Percentiles rank a stretch among this genome's conserved stretches.
Evolutionary conservation across 2,888 invertebrate species (phyloP).

Genomic region (Halictus ligatus): DNA sequence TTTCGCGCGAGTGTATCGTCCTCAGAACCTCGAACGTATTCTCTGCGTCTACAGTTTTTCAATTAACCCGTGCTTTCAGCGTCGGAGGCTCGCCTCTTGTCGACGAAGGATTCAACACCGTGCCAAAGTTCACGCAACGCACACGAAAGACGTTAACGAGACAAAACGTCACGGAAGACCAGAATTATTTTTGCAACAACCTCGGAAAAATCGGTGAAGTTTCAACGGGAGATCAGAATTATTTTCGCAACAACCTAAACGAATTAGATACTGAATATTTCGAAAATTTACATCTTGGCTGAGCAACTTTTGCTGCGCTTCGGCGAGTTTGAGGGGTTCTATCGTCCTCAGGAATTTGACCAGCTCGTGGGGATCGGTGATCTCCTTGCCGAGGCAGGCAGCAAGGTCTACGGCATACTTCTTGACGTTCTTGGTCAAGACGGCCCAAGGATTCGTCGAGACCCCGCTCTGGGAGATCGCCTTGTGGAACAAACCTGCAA

Average conservation of each 20-base stretch:
- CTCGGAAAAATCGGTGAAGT: no score
- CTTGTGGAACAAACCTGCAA: constrained; percentile 79
- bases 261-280: no score
- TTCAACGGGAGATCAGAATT: no score
- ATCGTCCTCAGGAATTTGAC: constrained; percentile 72
- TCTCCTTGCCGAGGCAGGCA: constrained; percentile 67
- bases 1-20: neutral
- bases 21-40: neutral
- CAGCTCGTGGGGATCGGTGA: constrained; percentile 70
- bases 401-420: constrained; percentile 66
- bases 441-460: constrained; percentile 57
- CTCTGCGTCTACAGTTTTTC: neutral
- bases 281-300: constrained; percentile 47
- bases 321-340: constrained; percentile 67
- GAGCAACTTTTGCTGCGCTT: constrained; percentile 52
- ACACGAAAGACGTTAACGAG: no score
- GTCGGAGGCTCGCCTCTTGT: no score
- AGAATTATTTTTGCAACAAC: no score
- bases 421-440: constrained; percentile 19
- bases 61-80: no score
- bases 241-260: neutral
- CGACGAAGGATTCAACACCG: no score
- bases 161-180: no score
- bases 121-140: no score
- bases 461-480: constrained; percentile 78